phyloP scores from a whole-genome alignment of 2,888 invertebrate genomes.

The Apoderus coryli region DNA sequence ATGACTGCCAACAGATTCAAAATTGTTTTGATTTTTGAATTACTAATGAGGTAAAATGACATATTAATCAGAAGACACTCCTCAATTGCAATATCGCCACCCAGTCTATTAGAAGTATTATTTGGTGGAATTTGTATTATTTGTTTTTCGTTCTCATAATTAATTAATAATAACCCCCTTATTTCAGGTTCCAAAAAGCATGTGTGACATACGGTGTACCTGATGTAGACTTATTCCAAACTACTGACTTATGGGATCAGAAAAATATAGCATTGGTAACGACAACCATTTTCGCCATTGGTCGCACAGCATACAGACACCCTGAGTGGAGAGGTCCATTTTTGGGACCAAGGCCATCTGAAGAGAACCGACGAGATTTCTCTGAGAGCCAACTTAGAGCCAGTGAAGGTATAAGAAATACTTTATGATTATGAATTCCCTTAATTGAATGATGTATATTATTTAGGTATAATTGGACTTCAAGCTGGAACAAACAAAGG shows the following conservation, averaged over 20 bases:
- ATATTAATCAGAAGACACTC: too few relatives aligned
- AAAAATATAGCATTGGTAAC: conserved; percentile 83
- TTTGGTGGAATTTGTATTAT: too few relatives aligned
- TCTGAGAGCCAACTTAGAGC: conserved; percentile 69
- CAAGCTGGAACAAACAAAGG: conserved; percentile 80
- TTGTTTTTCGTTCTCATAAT: too few relatives aligned
- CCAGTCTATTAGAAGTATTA: too few relatives aligned
- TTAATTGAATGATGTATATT: neutral
- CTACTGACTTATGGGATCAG: conserved; percentile 81
- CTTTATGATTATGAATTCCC: too few relatives aligned
- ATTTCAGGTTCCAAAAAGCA: conserved; percentile 62
- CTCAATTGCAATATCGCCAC: too few relatives aligned
- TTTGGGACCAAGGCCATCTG: conserved; percentile 74
- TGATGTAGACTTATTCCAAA: conserved; percentile 78
- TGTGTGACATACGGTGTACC: conserved; percentile 73
- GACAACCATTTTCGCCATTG: conserved; percentile 75
- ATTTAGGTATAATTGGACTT: conserved; percentile 56
- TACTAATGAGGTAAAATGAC: too few relatives aligned
- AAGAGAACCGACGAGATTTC: conserved; percentile 70
- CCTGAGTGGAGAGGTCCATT: conserved; percentile 72
- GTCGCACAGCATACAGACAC: conserved; percentile 72
- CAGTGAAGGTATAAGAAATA: conserved; percentile 57
- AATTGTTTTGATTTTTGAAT: too few relatives aligned
- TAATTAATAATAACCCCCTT: too few relatives aligned
- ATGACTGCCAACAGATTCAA: too few relatives aligned